Conservation (phyloP, 2,888 invertebrate genomes). For the Apocheima hispidaria region DNA sequence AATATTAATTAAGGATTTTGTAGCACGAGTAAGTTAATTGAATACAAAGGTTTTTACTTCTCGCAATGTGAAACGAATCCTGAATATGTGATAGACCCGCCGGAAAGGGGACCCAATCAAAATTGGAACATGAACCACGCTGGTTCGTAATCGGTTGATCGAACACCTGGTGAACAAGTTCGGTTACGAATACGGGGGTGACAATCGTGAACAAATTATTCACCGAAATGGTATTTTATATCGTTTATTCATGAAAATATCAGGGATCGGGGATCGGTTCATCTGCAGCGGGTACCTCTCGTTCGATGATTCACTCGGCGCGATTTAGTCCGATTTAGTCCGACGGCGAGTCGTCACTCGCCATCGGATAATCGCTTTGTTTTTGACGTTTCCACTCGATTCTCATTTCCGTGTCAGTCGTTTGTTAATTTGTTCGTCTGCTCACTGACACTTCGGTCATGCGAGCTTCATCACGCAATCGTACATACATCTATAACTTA, state of each 20-base stretch:
- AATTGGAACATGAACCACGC: slow-evolving; percentile 47
- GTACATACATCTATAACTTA: slow-evolving; percentile 24
- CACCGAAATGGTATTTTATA: slow-evolving; percentile 71
- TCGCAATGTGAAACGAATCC: slow-evolving; percentile 37
- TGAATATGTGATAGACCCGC: slow-evolving; percentile 41
- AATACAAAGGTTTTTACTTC: slow-evolving; percentile 37
- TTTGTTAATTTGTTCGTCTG: slow-evolving; percentile 52
- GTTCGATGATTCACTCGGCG: slow-evolving; percentile 64
- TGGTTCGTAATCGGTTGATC: slow-evolving; percentile 63
- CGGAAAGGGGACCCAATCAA: slow-evolving; percentile 43
- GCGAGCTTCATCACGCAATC: slow-evolving; percentile 41
- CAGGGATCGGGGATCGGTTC: slow-evolving; percentile 60
- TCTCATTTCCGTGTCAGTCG: slow-evolving; percentile 51
- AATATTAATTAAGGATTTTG: slow-evolving; percentile 33
- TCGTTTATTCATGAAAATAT: slow-evolving; percentile 76
- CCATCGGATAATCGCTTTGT: slow-evolving; percentile 49
- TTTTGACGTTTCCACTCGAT: slow-evolving; percentile 47
- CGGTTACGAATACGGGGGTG: slow-evolving; percentile 57
- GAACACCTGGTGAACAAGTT: slow-evolving; percentile 66
- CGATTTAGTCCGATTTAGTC: too few relatives aligned
- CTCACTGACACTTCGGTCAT: slow-evolving; percentile 45
- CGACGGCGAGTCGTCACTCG: slow-evolving; percentile 50
- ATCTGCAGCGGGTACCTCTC: slow-evolving; percentile 57
- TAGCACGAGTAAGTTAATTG: slow-evolving; percentile 35
- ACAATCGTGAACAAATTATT: slow-evolving; percentile 78